phyloP scores from a whole-genome alignment of 2,888 invertebrate genomes.

The Tinea trinotella region DNA sequence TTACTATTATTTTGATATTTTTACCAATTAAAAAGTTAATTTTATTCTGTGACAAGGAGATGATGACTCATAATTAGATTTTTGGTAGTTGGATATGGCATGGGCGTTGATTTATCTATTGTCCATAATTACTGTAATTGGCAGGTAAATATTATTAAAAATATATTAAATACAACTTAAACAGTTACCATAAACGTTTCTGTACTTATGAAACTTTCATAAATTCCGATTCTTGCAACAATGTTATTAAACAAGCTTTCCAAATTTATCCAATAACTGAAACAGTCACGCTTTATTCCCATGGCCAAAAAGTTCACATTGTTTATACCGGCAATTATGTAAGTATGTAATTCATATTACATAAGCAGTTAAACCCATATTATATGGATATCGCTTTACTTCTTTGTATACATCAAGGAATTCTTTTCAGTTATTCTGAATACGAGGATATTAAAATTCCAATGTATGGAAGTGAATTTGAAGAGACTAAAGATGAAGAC shows the following conservation, averaged over 20 bases:
- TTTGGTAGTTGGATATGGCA: conserved; percentile 30
- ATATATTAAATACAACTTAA: too few relatives aligned
- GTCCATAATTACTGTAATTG: background rate
- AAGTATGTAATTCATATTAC: too few relatives aligned
- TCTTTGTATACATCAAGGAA: background rate
- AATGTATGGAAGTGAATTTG: conserved; percentile 34
- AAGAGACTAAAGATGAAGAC: conserved; percentile 30
- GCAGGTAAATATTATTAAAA: background rate
- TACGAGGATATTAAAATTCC: conserved; percentile 50
- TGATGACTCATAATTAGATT: conserved; percentile 20
- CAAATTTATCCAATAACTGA: too few relatives aligned
- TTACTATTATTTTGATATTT: background rate
- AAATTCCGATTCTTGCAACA: too few relatives aligned
- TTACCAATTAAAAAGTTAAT: background rate
- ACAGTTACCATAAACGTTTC: too few relatives aligned
- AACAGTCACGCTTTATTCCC: too few relatives aligned
- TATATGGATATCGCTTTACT: too few relatives aligned
- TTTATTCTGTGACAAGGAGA: conserved; percentile 22
- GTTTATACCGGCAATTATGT: too few relatives aligned
- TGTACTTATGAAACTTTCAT: too few relatives aligned
- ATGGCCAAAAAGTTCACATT: too few relatives aligned
- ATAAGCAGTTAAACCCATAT: too few relatives aligned
- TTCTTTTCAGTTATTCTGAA: conserved; percentile 34
- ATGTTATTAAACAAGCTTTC: too few relatives aligned
- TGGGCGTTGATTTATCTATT: background rate